These are phyloP conservation scores for Mallotus villosus DNA, from an alignment of 2,797 vertebrate species.

Conservation along the genomic window DNA sequence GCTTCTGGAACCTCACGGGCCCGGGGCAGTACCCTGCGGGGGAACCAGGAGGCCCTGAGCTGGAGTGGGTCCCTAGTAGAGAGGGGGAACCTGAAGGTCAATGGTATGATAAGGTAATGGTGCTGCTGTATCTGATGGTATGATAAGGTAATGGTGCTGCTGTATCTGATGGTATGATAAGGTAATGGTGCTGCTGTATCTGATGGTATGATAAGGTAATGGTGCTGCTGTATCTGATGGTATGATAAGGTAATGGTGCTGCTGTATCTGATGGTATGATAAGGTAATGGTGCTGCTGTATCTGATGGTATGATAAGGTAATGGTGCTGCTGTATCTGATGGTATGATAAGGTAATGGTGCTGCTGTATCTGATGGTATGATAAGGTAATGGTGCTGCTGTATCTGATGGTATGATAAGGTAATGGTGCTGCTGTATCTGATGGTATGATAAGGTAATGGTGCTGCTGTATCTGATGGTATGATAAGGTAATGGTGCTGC, in stretches of 20 bases:
- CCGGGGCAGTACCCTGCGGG: slow-evolving; percentile 46
- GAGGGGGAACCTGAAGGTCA: slow-evolving; percentile 76
- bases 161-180: slow-evolving; percentile 81
- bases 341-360: slow-evolving; percentile 83
- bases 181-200: slow-evolving; percentile 70
- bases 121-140: slow-evolving; percentile 34
- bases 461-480: slow-evolving; percentile 70
- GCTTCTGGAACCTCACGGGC: slow-evolving; percentile 67
- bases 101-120: slow-evolving; percentile 85
- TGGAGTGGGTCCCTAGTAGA: slow-evolving; percentile 77
- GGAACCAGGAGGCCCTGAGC: slow-evolving; percentile 49
- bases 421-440: slow-evolving; percentile 61
- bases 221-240: slow-evolving; percentile 65
- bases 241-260: slow-evolving; percentile 80
- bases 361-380: slow-evolving; percentile 74
- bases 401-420: slow-evolving; percentile 84
- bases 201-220: slow-evolving; percentile 87
- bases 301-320: slow-evolving; percentile 88
- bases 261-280: slow-evolving; percentile 75
- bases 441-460: slow-evolving; percentile 85
- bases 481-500: slow-evolving; percentile 77
- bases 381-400: slow-evolving; percentile 76
- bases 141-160: slow-evolving; percentile 77
- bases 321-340: slow-evolving; percentile 52
- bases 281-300: slow-evolving; percentile 74